Conservation (phyloP, 2,888 invertebrate genomes). For the Drosophila flavopinicola region DNA sequence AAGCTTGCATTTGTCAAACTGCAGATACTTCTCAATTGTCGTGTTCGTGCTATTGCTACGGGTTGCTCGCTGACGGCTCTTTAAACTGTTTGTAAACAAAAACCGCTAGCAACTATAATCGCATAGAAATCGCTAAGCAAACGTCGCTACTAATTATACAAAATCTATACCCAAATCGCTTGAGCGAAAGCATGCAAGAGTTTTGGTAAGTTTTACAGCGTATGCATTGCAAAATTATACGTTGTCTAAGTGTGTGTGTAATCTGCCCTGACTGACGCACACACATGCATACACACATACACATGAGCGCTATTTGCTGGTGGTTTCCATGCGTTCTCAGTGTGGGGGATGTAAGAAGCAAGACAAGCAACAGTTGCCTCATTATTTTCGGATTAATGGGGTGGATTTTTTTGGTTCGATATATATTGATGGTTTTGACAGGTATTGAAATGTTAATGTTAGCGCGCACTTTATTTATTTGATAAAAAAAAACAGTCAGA, state of each 20-base stretch:
- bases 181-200: slow-evolving; percentile 48
- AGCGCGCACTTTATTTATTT: too few relatives aligned
- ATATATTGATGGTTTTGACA: slow-evolving; percentile 4
- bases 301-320: slow-evolving; percentile 4
- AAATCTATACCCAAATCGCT: background rate
- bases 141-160: background rate
- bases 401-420: slow-evolving; percentile 39
- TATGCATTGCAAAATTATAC: slow-evolving; percentile 40
- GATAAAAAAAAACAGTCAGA: too few relatives aligned
- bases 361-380: slow-evolving; percentile 65
- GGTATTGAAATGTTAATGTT: background rate
- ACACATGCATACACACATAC: slow-evolving; percentile 12
- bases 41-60: slow-evolving; percentile 18
- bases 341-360: slow-evolving; percentile 21
- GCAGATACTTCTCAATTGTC: slow-evolving; percentile 48
- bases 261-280: slow-evolving; percentile 9
- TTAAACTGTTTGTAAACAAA: slow-evolving; percentile 58
- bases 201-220: slow-evolving; percentile 55
- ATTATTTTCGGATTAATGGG: slow-evolving; percentile 41
- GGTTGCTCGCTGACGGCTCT: slow-evolving; percentile 8
- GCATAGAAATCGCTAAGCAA: too few relatives aligned
- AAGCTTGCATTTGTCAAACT: slow-evolving; percentile 52
- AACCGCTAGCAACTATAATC: background rate
- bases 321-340: slow-evolving; percentile 22
- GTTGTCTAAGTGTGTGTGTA: slow-evolving; percentile 27